Conservation (phyloP, 2,888 invertebrate species). For the Monopis laevigella region DNA sequence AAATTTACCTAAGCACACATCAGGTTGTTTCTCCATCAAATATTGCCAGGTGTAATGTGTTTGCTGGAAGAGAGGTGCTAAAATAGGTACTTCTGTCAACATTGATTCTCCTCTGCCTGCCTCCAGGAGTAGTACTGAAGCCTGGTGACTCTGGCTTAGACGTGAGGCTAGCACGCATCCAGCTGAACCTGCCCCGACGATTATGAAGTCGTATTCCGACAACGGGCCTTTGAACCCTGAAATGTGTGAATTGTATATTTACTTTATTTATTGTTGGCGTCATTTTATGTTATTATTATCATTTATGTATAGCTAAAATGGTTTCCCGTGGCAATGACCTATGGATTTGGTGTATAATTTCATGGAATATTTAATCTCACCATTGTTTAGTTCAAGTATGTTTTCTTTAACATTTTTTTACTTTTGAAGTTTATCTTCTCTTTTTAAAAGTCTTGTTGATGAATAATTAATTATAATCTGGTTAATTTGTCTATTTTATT, state of each 20-base stretch:
- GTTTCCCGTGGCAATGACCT: too few relatives aligned
- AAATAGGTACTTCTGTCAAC: slow-evolving; percentile 46
- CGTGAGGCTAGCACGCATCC: slow-evolving; percentile 62
- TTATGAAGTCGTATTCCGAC: slow-evolving; percentile 52
- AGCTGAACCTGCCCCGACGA: slow-evolving; percentile 65
- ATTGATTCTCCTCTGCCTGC: slow-evolving; percentile 54
- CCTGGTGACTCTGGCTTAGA: slow-evolving; percentile 48
- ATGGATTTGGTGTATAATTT: too few relatives aligned
- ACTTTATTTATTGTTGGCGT: too few relatives aligned
- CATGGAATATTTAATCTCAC: too few relatives aligned
- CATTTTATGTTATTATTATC: too few relatives aligned
- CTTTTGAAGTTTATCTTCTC: too few relatives aligned
- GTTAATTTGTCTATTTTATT: too few relatives aligned
- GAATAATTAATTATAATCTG: too few relatives aligned
- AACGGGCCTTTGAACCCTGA: slow-evolving; percentile 46
- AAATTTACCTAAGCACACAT: slow-evolving; percentile 55
- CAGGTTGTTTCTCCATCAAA: slow-evolving; percentile 62
- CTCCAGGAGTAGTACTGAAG: slow-evolving; percentile 56
- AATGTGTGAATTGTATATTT: slow-evolving; percentile 14
- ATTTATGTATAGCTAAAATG: too few relatives aligned
- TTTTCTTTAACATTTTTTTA: too few relatives aligned
- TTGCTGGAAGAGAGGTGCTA: slow-evolving; percentile 49
- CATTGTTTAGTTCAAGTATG: too few relatives aligned
- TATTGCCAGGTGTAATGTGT: slow-evolving; percentile 60
- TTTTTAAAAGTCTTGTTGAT: too few relatives aligned